Conservation (phyloP, 2,797 vertebrate species). For the Lindbergichthys nudifrons region DNA sequence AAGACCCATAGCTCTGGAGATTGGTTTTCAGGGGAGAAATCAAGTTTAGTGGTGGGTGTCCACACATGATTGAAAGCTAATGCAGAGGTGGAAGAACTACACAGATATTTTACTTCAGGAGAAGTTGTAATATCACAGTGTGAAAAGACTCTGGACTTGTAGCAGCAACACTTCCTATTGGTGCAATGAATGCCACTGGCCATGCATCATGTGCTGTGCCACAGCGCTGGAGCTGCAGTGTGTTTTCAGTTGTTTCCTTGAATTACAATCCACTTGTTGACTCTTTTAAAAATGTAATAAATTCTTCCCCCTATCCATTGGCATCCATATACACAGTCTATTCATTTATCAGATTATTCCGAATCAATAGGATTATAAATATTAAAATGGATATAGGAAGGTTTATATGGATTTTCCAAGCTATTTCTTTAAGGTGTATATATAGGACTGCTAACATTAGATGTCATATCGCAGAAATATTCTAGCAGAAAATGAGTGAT, state of each 20-base stretch:
- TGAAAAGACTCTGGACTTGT: no score
- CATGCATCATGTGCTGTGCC: no score
- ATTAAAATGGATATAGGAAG: slow-evolving; percentile 10
- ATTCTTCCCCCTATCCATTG: background rate
- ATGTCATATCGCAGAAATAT: slow-evolving; percentile 46
- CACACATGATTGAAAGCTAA: no score
- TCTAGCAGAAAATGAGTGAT: slow-evolving; percentile 71
- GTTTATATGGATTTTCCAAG: slow-evolving; percentile 1
- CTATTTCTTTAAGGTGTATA: slow-evolving; percentile 19
- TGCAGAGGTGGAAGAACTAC: no score
- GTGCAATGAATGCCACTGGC: no score
- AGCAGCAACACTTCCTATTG: no score
- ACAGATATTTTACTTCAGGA: no score
- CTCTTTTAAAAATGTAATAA: background rate
- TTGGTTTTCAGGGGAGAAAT: no score
- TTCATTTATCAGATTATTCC: background rate
- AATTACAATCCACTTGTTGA: slow-evolving; percentile 17
- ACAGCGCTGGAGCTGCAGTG: no score
- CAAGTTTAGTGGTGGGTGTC: no score
- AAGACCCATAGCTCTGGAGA: no score
- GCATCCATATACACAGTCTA: background rate
- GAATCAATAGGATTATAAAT: slow-evolving; percentile 5
- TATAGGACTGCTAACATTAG: slow-evolving; percentile 36
- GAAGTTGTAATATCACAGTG: no score
- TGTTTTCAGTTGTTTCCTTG: background rate